Percentiles rank a stretch among this genome's conserved stretches.
Evolutionary conservation across 2,888 invertebrate species (phyloP).

Genomic region (Barypeithes pellucidus): DNA sequence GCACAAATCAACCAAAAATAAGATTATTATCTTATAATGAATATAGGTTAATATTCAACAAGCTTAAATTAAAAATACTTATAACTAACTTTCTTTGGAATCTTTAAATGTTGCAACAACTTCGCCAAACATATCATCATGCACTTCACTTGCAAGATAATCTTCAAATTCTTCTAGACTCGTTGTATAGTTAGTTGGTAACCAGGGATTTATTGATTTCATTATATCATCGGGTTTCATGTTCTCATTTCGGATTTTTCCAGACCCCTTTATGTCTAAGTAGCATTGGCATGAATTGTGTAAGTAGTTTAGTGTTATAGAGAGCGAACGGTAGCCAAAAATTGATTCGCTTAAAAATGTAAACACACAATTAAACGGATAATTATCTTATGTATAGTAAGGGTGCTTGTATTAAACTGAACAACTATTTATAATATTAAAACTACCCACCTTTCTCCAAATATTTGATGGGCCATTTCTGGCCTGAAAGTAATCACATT

Average conservation of each 20-base stretch:
- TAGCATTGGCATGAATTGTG: conserved; percentile 75
- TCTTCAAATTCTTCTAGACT: conserved; percentile 59
- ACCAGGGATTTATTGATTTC: conserved; percentile 59
- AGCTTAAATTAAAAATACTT: not conserved
- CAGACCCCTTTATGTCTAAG: conserved; percentile 71
- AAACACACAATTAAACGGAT: not conserved
- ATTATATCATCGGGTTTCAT: conserved; percentile 49
- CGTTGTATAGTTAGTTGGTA: conserved; percentile 62
- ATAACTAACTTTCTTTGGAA: conserved; percentile 48
- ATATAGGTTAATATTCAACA: too few species aligned
- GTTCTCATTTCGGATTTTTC: conserved; percentile 38
- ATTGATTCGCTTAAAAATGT: conserved; percentile 80
- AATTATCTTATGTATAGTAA: not conserved
- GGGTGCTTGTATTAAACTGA: not conserved
- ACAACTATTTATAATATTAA: not conserved
- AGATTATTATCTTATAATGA: too few species aligned
- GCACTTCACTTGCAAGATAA: conserved; percentile 60
- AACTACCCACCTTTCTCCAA: conserved; percentile 79
- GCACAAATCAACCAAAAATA: too few species aligned
- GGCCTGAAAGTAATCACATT: conserved; percentile 76
- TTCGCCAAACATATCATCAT: conserved; percentile 63
- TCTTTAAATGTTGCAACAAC: conserved; percentile 58
- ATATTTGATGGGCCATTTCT: conserved; percentile 94
- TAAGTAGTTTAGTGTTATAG: conserved; percentile 66
- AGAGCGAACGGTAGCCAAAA: conserved; percentile 92